Evolutionary conservation across 2,113 vertebrate species (phyloP).

Genomic region (Nothoprocta perdicaria): DNA sequence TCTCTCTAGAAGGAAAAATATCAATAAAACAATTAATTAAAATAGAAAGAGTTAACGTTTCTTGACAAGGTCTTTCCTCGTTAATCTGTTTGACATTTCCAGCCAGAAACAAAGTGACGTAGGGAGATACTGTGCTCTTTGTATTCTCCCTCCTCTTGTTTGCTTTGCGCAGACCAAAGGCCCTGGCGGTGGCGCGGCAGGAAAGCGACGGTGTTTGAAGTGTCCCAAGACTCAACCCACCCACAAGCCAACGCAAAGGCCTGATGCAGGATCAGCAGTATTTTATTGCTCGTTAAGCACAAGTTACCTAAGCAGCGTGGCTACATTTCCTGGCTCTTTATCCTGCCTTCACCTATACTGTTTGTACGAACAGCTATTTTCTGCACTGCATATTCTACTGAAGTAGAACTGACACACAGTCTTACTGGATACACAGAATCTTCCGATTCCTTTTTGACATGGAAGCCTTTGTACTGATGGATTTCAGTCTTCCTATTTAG

Average conservation of each 20-base stretch:
- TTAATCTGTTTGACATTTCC: conserved; percentile 54
- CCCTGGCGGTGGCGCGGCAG: neutral
- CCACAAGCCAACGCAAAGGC: neutral
- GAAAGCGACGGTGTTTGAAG: neutral
- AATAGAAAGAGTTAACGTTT: conserved; percentile 26
- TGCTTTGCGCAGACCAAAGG: conserved; percentile 35
- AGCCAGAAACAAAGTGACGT: conserved; percentile 39
- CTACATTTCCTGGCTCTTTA: neutral
- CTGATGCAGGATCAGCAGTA: neutral
- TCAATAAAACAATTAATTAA: neutral
- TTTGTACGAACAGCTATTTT: neutral
- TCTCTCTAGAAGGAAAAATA: neutral
- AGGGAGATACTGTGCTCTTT: conserved; percentile 27
- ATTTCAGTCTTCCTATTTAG: conserved; percentile 16
- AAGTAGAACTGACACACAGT: neutral
- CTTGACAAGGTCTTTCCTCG: conserved; percentile 11
- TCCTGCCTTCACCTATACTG: neutral
- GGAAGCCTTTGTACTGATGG: neutral
- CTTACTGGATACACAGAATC: neutral
- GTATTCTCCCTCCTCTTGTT: conserved; percentile 39
- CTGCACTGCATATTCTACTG: neutral
- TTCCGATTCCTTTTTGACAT: neutral
- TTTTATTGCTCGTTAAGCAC: neutral
- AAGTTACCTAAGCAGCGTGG: neutral
- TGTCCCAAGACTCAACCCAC: neutral